Evolutionary conservation across 2,113 vertebrate species (phyloP).

Genomic region (Grallaria varia): DNA sequence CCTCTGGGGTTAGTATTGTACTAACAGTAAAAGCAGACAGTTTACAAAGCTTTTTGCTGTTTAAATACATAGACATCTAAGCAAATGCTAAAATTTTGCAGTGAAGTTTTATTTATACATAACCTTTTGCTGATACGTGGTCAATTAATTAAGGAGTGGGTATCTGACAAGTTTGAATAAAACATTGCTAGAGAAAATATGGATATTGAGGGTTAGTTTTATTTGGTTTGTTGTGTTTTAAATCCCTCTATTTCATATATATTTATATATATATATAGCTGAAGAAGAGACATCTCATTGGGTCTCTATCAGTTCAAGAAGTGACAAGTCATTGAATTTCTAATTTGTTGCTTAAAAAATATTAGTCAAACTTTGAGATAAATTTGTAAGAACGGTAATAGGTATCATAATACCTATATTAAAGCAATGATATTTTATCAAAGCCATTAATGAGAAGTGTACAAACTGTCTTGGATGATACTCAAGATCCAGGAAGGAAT

Average conservation of each 20-base stretch:
- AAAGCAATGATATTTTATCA: not conserved
- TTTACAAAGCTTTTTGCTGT: conserved; percentile 2
- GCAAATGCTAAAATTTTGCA: not conserved
- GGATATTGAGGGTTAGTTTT: not conserved
- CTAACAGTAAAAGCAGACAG: not conserved
- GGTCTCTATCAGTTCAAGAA: not conserved
- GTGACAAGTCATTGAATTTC: not conserved
- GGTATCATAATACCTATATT: not conserved
- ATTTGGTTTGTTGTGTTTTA: not conserved
- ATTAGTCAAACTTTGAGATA: not conserved
- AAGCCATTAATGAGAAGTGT: not conserved
- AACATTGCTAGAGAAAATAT: not conserved
- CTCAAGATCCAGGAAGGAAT: not conserved
- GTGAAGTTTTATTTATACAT: not conserved
- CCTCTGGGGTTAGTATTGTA: conserved; percentile 32
- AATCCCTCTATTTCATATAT: not conserved
- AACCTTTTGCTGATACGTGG: not conserved
- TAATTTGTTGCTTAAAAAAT: not conserved
- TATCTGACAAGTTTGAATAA: not conserved
- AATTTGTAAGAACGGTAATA: not conserved
- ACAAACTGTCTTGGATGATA: not conserved
- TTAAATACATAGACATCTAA: not conserved
- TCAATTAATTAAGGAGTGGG: not conserved
- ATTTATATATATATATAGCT: too few relatives aligned
- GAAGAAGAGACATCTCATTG: not conserved